These are phyloP conservation scores for Porites lutea DNA, from an alignment of 64 coral and sea anemone genomes.

Conservation along the genomic window DNA sequence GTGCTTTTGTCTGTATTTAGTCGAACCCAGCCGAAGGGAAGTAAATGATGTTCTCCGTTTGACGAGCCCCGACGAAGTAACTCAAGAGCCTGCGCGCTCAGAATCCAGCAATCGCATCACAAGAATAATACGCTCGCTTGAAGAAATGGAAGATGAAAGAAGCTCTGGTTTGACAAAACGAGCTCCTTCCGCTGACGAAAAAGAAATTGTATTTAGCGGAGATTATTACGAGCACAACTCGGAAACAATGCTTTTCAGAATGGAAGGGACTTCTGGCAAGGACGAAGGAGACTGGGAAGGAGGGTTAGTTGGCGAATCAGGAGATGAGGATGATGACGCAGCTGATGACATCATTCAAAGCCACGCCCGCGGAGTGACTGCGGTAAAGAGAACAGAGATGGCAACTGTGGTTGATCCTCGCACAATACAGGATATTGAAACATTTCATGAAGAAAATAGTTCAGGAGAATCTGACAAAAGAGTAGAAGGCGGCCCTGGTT, in stretches of 20 bases:
- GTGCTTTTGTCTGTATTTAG: neutral
- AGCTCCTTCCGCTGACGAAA: neutral
- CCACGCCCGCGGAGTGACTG: neutral
- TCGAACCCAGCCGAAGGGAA: constrained; percentile 15
- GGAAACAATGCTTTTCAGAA: constrained; percentile 23
- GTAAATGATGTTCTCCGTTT: constrained; percentile 1
- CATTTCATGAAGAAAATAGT: neutral
- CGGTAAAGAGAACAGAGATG: constrained; percentile 15
- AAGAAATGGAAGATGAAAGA: constrained; percentile 45
- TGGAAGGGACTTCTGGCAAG: neutral
- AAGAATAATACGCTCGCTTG: constrained; percentile 41
- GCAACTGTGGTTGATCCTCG: constrained; percentile 21
- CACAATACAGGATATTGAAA: constrained; percentile 15
- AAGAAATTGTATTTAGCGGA: neutral
- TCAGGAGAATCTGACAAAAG: neutral
- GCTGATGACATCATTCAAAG: constrained; percentile 25
- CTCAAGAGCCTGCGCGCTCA: neutral
- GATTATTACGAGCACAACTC: constrained; percentile 35
- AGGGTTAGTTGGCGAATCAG: neutral
- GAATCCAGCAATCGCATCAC: neutral
- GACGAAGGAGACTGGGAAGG: constrained; percentile 22
- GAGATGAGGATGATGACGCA: constrained; percentile 31
- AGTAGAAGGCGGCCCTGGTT: neutral
- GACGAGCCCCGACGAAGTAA: neutral
- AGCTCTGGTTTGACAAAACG: neutral